A percentile compares a stretch with the other conserved stretches of the same genome.
phyloP scores from a whole-genome alignment of 2,797 vertebrate genomes.

The Carcharodon carcharias region DNA sequence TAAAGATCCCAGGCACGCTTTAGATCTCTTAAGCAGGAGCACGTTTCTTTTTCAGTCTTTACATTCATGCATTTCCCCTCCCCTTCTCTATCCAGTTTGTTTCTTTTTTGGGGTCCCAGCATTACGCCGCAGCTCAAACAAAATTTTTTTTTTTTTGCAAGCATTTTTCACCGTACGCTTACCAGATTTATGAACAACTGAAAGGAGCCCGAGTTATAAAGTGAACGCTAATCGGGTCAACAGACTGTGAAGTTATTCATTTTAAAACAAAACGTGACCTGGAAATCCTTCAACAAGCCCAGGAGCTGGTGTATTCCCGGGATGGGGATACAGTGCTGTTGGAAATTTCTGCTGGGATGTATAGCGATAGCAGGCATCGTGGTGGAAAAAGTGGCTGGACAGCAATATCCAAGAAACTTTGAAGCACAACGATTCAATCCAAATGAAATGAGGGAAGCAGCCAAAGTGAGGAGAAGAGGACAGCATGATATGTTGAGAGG shows the following conservation, averaged over 20 bases:
- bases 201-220: background rate
- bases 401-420: conserved; percentile 40
- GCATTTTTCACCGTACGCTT: background rate
- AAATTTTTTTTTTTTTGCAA: background rate
- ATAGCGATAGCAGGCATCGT: conserved; percentile 42
- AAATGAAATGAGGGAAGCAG: conserved; percentile 39
- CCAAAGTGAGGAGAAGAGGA: conserved; percentile 56
- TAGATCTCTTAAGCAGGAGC: background rate
- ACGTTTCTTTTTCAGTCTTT: background rate
- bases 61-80: background rate
- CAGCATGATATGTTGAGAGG: conserved; percentile 64
- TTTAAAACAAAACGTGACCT: background rate
- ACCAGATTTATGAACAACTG: background rate
- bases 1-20: background rate
- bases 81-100: background rate
- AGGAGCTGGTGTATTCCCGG: conserved; percentile 28
- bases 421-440: conserved; percentile 42
- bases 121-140: background rate
- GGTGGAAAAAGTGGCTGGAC: conserved; percentile 39
- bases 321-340: conserved; percentile 41
- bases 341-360: conserved; percentile 42
- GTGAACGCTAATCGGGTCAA: no score
- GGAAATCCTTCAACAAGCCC: background rate
- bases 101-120: no score
- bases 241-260: background rate